Conservation (phyloP, 2,888 invertebrate genomes). For the Trachelus stipa region DNA sequence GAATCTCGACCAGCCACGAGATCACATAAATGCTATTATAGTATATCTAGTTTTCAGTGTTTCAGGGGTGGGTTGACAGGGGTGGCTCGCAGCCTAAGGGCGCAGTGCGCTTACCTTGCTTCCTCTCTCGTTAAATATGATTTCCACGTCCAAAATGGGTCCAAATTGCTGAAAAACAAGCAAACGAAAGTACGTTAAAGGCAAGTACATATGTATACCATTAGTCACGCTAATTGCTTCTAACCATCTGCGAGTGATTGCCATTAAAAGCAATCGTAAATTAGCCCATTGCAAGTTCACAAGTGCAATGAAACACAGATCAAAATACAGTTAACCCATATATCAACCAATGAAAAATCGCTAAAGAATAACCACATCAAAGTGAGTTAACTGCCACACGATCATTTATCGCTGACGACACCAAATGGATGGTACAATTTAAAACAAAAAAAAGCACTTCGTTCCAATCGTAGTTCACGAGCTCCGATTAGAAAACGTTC, state of each 20-base stretch:
- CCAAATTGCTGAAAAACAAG: conserved; percentile 93
- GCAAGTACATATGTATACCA: conserved; percentile 2
- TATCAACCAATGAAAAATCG: neutral
- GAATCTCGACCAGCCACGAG: neutral
- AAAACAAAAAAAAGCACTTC: neutral
- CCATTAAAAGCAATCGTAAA: neutral
- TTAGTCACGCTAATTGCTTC: neutral
- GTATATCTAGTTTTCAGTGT: conserved; percentile 22
- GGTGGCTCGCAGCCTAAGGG: conserved; percentile 49
- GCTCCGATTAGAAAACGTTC: neutral
- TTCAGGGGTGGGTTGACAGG: conserved; percentile 45
- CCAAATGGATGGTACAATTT: neutral
- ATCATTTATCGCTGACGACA: neutral
- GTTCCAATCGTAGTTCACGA: neutral
- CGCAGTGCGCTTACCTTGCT: conserved; percentile 89
- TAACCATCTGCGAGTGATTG: neutral
- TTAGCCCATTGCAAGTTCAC: neutral
- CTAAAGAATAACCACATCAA: neutral
- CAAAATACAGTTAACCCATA: neutral
- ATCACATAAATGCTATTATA: neutral
- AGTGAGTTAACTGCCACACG: neutral
- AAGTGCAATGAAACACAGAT: neutral
- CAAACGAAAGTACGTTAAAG: conserved; percentile 42
- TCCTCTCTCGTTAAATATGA: conserved; percentile 99
- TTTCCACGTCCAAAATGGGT: conserved; percentile 98